Percentiles rank a stretch among this genome's conserved stretches.
These are phyloP conservation scores for Harpagifer antarcticus DNA, from an alignment of 2,797 vertebrate genomes.

Conservation along the genomic window DNA sequence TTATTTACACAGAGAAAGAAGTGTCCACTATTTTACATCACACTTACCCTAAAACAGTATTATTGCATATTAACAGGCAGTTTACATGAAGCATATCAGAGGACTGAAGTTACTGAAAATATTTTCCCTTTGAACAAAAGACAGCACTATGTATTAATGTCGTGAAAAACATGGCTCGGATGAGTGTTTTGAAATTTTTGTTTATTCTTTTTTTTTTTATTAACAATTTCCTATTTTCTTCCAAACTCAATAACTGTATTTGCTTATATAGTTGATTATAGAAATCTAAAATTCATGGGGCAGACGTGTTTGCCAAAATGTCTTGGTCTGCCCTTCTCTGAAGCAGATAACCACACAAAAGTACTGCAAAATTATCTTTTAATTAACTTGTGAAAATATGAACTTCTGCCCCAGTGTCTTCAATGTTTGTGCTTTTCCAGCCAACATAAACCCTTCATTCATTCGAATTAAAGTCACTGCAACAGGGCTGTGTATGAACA, in stretches of 20 bases:
- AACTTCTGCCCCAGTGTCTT: slow-evolving; percentile 13
- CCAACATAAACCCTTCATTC: slow-evolving; percentile 27
- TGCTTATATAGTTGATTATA: not conserved
- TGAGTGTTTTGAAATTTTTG: not conserved
- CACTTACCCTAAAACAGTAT: slow-evolving; percentile 53
- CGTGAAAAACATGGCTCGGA: slow-evolving; percentile 25
- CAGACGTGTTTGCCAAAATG: not conserved
- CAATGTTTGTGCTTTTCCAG: slow-evolving; percentile 49
- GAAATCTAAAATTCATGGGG: not conserved
- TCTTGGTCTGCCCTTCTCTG: slow-evolving; percentile 8
- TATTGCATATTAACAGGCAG: slow-evolving; percentile 72
- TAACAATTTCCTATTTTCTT: slow-evolving; percentile 1
- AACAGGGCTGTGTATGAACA: not conserved
- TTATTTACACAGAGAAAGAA: slow-evolving; percentile 63
- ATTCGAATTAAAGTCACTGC: not conserved
- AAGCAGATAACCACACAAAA: slow-evolving; percentile 18
- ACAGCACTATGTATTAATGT: slow-evolving; percentile 3
- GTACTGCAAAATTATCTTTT: slow-evolving; percentile 2
- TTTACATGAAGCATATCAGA: slow-evolving; percentile 43
- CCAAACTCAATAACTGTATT: not conserved
- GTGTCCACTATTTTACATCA: slow-evolving; percentile 62
- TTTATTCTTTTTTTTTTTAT: not conserved
- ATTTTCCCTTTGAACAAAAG: slow-evolving; percentile 27
- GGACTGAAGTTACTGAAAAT: slow-evolving; percentile 34
- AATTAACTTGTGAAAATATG: slow-evolving; percentile 13